Conservation (phyloP, 2,888 invertebrate species). For the Acrobasis repandana region DNA sequence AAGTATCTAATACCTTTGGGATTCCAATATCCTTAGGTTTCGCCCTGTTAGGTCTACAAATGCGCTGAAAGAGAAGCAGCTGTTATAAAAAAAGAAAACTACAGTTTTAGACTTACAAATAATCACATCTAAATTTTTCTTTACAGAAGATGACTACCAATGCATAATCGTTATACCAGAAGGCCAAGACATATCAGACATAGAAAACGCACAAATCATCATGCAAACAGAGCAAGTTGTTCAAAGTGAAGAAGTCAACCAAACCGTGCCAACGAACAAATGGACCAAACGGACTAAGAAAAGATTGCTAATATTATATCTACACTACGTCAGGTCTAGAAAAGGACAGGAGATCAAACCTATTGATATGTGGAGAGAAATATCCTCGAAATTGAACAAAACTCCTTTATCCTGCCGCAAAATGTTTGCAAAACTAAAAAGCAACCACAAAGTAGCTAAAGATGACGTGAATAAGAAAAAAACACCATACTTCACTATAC, state of each 20-base stretch:
- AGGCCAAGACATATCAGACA: conserved; percentile 52
- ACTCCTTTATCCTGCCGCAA: conserved; percentile 55
- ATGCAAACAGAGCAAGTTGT: conserved; percentile 32
- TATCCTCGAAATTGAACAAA: conserved; percentile 56
- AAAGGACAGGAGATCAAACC: conserved; percentile 54
- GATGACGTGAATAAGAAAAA: conserved; percentile 40
- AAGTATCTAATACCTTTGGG: no score
- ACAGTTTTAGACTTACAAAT: no score
- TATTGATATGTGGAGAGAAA: conserved; percentile 64
- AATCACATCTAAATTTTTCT: neutral
- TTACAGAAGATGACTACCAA: conserved; percentile 71
- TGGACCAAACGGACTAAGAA: conserved; percentile 66
- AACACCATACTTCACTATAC: conserved; percentile 44
- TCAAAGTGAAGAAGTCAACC: conserved; percentile 28
- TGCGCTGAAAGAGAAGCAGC: no score
- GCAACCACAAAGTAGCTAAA: conserved; percentile 40
- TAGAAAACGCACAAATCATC: conserved; percentile 50
- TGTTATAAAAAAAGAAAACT: no score
- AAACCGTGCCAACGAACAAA: conserved; percentile 37
- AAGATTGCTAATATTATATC: conserved; percentile 53
- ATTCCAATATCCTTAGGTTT: no score
- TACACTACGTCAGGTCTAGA: conserved; percentile 59
- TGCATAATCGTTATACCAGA: conserved; percentile 76
- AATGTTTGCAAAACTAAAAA: conserved; percentile 61
- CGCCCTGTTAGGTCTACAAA: no score